A percentile compares a stretch with the other conserved stretches of the same genome.
Evolutionary conservation across 53 echinoderm and acorn worm species (phyloP).

Genomic region (Paracentrotus lividus): DNA sequence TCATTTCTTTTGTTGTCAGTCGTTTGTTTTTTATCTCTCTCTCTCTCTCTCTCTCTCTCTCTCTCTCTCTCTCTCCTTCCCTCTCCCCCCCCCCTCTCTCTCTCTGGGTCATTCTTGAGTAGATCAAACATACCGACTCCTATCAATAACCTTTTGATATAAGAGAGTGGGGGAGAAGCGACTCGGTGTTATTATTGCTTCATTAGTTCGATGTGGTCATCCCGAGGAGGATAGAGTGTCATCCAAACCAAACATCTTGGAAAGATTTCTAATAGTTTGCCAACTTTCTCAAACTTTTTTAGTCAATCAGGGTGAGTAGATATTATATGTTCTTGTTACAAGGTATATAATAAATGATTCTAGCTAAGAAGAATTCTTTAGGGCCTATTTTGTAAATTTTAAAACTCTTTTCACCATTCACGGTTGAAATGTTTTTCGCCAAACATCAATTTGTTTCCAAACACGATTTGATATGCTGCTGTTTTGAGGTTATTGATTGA

Average conservation of each 20-base stretch:
- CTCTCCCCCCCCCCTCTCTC: too few relatives aligned
- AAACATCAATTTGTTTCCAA: too few relatives aligned
- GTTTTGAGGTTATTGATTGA: too few relatives aligned
- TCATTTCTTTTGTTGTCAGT: conserved; percentile 1
- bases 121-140: conserved; percentile 19
- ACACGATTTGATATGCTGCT: too few relatives aligned
- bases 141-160: not conserved
- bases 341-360: not conserved
- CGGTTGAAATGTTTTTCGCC: too few relatives aligned
- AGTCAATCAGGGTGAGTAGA: not conserved
- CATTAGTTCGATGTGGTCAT: not conserved
- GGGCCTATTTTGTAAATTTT: too few relatives aligned
- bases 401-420: too few relatives aligned
- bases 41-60: too few relatives aligned
- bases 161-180: not conserved
- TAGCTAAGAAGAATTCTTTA: too few relatives aligned
- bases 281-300: not conserved
- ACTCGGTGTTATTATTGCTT: not conserved
- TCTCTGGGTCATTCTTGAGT: not conserved
- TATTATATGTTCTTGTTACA: not conserved
- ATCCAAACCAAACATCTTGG: not conserved
- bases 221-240: not conserved
- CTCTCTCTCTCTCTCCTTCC: too few relatives aligned
- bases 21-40: too few relatives aligned
- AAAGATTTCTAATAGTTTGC: too few relatives aligned